phyloP scores from a whole-genome alignment of 1,140 invertebrate species.

The Uloborus diversus region DNA sequence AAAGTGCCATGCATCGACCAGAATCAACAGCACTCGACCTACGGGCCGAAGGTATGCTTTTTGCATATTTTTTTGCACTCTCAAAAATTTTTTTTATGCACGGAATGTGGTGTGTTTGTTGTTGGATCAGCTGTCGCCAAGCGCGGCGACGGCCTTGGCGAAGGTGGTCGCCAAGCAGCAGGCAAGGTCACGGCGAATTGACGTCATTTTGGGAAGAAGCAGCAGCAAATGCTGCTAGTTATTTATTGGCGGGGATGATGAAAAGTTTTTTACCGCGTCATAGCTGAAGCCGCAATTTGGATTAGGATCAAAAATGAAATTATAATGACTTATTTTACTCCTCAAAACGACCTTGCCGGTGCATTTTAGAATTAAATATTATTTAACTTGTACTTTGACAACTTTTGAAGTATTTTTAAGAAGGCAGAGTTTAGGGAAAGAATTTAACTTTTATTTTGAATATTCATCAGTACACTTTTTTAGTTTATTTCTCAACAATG shows the following conservation, averaged over 20 bases:
- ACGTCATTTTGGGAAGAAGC: slow-evolving; percentile 11
- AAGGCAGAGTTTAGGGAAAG: background rate
- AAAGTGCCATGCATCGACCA: slow-evolving; percentile 16
- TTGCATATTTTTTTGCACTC: background rate
- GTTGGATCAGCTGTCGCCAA: slow-evolving; percentile 48
- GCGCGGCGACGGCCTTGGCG: slow-evolving; percentile 37
- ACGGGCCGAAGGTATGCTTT: slow-evolving; percentile 19
- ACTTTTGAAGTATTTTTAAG: background rate
- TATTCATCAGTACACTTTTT: no score
- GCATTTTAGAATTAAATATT: background rate
- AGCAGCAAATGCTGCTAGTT: background rate
- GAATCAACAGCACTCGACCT: slow-evolving; percentile 24
- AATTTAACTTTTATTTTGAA: background rate
- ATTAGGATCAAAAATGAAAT: no score
- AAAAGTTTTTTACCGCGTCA: slow-evolving; percentile 23
- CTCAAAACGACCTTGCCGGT: background rate
- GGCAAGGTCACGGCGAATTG: slow-evolving; percentile 48
- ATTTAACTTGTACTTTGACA: background rate
- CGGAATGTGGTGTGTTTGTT: background rate
- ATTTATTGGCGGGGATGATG: slow-evolving; percentile 27
- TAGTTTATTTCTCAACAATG: no score
- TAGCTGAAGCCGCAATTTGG: no score
- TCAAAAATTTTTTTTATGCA: background rate
- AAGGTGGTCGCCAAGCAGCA: slow-evolving; percentile 5
- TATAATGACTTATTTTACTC: no score